Conservation (phyloP, 2,797 vertebrate genomes). For the Euthynnus affinis region DNA sequence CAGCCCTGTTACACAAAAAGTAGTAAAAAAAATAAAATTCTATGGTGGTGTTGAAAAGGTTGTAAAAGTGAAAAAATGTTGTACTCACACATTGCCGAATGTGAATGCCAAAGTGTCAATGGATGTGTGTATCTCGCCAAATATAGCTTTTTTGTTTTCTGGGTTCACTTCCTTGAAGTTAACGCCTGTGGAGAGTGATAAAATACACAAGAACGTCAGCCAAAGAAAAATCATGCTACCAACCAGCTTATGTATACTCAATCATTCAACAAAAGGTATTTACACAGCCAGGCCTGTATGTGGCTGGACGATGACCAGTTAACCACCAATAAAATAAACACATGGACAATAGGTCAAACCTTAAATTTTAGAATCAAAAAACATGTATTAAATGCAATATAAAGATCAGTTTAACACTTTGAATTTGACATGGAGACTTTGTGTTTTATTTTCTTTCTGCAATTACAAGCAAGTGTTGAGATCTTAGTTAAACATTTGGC, state of each 20-base stretch:
- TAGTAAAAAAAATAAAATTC: slow-evolving; percentile 14
- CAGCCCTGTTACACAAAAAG: slow-evolving; percentile 17
- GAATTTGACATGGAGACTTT: not conserved
- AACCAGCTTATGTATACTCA: not conserved
- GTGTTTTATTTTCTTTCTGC: not conserved
- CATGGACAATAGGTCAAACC: not conserved
- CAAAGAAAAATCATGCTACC: slow-evolving; percentile 21
- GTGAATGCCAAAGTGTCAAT: slow-evolving; percentile 98
- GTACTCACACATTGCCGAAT: slow-evolving; percentile 98
- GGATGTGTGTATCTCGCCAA: slow-evolving; percentile 93
- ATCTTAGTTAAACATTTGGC: not conserved
- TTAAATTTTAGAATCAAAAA: not conserved
- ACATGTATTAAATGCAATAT: not conserved
- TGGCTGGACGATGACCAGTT: not conserved
- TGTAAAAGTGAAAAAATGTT: slow-evolving; percentile 62
- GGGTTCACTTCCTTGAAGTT: slow-evolving; percentile 95
- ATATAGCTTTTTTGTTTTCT: slow-evolving; percentile 90
- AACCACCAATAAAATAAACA: not conserved
- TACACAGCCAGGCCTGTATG: not conserved
- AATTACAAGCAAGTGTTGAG: not conserved
- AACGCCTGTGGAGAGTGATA: slow-evolving; percentile 86
- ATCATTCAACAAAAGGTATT: slow-evolving; percentile 35
- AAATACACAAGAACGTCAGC: slow-evolving; percentile 52
- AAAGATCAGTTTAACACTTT: not conserved
- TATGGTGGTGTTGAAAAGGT: slow-evolving; percentile 53